These are phyloP conservation scores for Eriosoma lanigerum DNA, from an alignment of 1,140 invertebrate genomes.

Conservation along the genomic window DNA sequence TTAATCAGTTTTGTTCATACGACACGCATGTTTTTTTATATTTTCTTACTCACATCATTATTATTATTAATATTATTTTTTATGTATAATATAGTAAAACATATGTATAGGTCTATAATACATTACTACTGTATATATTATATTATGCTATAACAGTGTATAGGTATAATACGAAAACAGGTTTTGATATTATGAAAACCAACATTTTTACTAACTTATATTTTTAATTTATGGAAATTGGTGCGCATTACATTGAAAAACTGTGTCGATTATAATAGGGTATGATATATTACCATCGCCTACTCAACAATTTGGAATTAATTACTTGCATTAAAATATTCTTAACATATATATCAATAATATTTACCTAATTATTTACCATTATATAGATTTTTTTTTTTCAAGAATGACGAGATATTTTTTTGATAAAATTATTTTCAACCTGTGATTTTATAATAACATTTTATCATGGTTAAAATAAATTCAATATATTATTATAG, in stretches of 20 bases:
- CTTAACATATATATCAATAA: no score
- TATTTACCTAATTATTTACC: no score
- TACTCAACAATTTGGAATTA: not conserved
- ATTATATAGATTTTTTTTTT: no score
- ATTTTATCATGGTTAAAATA: not conserved
- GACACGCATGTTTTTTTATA: no score
- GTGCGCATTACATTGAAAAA: constrained; percentile 1
- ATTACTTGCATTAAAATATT: constrained; percentile 17
- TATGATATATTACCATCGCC: not conserved
- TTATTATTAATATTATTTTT: no score
- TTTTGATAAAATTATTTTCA: not conserved
- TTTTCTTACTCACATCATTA: no score
- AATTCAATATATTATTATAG: not conserved
- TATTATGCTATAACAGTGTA: not conserved
- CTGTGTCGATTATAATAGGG: not conserved
- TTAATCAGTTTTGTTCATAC: no score
- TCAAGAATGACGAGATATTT: not conserved
- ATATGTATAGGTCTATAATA: no score
- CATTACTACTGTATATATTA: no score
- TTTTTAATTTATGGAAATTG: constrained; percentile 41
- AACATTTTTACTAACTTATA: constrained; percentile 13
- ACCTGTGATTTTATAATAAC: constrained; percentile 5
- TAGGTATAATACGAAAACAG: constrained; percentile 11
- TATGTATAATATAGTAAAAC: no score
- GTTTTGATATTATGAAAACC: constrained; percentile 2